A percentile compares a stretch with the other conserved stretches of the same genome.
Evolutionary conservation across 2,888 invertebrate species (phyloP).

Genomic region (Dorcus parallelipipedus): DNA sequence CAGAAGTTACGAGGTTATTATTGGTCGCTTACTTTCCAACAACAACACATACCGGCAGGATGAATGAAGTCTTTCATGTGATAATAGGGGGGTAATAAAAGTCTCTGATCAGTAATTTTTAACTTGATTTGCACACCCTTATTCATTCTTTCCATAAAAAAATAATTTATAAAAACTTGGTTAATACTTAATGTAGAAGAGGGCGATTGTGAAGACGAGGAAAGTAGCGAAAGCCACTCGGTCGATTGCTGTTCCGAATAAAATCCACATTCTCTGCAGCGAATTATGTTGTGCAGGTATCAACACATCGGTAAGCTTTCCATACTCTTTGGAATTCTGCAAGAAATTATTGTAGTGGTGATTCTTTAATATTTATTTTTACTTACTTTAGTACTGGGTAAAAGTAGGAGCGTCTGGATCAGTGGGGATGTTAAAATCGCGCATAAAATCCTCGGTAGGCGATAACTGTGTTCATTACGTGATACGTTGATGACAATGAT

Average conservation of each 20-base stretch:
- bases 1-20: constrained; percentile 78
- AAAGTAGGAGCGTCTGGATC: constrained; percentile 33
- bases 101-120: background rate
- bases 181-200: background rate
- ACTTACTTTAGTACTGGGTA: constrained; percentile 38
- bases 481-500: constrained; percentile 40
- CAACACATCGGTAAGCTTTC: constrained; percentile 29
- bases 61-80: background rate
- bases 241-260: constrained; percentile 39
- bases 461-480: constrained; percentile 31
- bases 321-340: constrained; percentile 37
- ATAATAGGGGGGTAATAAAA: background rate
- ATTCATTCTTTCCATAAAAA: background rate
- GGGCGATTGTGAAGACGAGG: constrained; percentile 19
- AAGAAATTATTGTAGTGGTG: constrained; percentile 8
- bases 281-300: constrained; percentile 25
- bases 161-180: background rate
- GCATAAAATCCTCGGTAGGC: constrained; percentile 34
- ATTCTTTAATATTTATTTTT: background rate
- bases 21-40: constrained; percentile 79
- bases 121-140: background rate
- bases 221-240: constrained; percentile 37
- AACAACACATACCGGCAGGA: constrained; percentile 42
- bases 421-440: constrained; percentile 33
- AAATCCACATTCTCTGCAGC: constrained; percentile 38